phyloP scores from a whole-genome alignment of 2,888 invertebrate genomes.

The Plebejus anna region DNA sequence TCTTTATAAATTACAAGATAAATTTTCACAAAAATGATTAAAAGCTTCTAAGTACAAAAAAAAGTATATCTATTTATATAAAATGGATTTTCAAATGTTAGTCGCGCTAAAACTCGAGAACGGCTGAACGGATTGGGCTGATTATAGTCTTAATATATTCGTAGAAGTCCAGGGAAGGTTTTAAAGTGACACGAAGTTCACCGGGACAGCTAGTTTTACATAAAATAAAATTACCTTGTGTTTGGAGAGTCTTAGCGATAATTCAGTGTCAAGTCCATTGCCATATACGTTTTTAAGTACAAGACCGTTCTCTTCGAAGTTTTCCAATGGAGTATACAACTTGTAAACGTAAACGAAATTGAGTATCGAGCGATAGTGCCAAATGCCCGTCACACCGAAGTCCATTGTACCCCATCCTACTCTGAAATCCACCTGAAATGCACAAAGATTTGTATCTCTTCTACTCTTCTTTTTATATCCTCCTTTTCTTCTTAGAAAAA shows the following conservation, averaged over 20 bases:
- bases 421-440: conserved; percentile 83
- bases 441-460: too few species aligned
- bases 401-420: conserved; percentile 87
- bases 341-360: conserved; percentile 90
- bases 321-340: conserved; percentile 87
- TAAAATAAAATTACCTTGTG: conserved; percentile 74
- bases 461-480: not conserved
- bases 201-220: too few species aligned
- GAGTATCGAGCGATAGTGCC: conserved; percentile 82
- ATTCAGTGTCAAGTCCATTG: conserved; percentile 83
- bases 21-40: too few species aligned
- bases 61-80: too few species aligned
- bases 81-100: too few species aligned
- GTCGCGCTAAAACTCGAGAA: too few species aligned
- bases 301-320: conserved; percentile 88
- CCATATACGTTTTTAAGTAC: conserved; percentile 84
- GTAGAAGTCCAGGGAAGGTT: too few species aligned
- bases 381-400: conserved; percentile 88
- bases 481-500: not conserved
- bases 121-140: too few species aligned
- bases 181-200: too few species aligned
- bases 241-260: conserved; percentile 84
- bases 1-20: too few species aligned
- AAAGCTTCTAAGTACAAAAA: too few species aligned
- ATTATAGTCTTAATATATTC: too few species aligned